phyloP scores from a whole-genome alignment of 23 tunicate genomes.

The Oikopleura albicans region DNA sequence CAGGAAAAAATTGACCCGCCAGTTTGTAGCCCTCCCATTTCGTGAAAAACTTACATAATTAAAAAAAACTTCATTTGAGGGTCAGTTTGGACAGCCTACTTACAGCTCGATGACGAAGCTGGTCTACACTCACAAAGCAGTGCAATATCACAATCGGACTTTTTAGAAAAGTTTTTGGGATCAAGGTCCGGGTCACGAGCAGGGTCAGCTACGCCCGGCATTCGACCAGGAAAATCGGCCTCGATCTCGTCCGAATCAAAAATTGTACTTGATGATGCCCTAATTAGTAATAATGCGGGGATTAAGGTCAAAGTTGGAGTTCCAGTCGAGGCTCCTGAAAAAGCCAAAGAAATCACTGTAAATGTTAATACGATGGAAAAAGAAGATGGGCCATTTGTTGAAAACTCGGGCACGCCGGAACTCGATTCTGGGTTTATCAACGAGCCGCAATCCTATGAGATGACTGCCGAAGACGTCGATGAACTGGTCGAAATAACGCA shows the following conservation, averaged over 20 bases:
- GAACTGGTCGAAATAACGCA: background rate
- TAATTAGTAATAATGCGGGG: no score
- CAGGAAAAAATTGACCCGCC: no score
- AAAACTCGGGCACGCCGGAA: background rate
- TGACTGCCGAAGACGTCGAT: background rate
- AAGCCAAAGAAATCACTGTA: no score
- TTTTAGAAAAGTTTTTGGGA: no score
- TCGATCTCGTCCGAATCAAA: background rate
- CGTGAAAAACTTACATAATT: no score
- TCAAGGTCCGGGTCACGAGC: no score
- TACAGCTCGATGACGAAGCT: background rate
- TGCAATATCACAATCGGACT: no score
- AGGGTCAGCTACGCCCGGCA: no score
- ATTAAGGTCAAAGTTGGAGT: no score
- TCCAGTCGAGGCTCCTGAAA: background rate
- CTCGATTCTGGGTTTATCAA: background rate
- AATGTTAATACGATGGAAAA: background rate
- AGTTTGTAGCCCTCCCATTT: no score
- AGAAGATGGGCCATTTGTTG: background rate
- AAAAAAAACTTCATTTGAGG: no score
- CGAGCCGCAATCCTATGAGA: background rate
- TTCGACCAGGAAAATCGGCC: background rate
- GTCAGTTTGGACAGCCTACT: no score
- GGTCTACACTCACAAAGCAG: background rate
- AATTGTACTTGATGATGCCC: background rate